phyloP scores from a whole-genome alignment of 2,888 invertebrate genomes.

The Campaea margaritaria region DNA sequence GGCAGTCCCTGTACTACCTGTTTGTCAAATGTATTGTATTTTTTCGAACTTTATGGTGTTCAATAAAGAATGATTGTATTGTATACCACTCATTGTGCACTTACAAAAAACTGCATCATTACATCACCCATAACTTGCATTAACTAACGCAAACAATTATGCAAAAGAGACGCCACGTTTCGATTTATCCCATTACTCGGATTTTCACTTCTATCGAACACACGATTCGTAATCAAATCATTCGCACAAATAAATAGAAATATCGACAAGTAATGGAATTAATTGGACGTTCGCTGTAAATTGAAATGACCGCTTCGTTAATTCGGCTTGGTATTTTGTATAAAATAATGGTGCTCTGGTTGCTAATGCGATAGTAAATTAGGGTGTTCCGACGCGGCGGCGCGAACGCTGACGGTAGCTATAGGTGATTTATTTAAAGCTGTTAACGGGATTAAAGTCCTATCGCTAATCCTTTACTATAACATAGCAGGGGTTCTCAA shows the following conservation, averaged over 20 bases:
- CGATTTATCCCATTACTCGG: too few relatives aligned
- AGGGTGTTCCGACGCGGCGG: constrained; percentile 67
- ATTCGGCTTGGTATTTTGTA: constrained; percentile 65
- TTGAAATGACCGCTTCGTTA: constrained; percentile 64
- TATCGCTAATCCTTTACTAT: constrained; percentile 62
- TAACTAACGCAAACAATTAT: too few relatives aligned
- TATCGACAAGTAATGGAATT: constrained; percentile 60
- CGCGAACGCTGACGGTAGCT: constrained; percentile 59
- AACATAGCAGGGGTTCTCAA: constrained; percentile 22
- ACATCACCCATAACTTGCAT: too few relatives aligned
- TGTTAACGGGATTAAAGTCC: constrained; percentile 67
- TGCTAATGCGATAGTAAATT: constrained; percentile 76
- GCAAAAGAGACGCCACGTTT: too few relatives aligned
- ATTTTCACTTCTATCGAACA: constrained; percentile 5
- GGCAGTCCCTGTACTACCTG: too few relatives aligned
- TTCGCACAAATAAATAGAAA: constrained; percentile 58
- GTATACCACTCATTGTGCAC: too few relatives aligned
- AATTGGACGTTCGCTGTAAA: constrained; percentile 62
- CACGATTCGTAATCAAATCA: constrained; percentile 40
- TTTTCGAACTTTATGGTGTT: too few relatives aligned
- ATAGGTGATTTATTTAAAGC: constrained; percentile 63
- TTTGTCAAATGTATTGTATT: too few relatives aligned
- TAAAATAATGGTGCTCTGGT: constrained; percentile 61
- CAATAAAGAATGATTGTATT: too few relatives aligned
- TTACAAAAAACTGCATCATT: too few relatives aligned